Conservation (phyloP, 2,888 invertebrate genomes). For the Aphidius colemani region DNA sequence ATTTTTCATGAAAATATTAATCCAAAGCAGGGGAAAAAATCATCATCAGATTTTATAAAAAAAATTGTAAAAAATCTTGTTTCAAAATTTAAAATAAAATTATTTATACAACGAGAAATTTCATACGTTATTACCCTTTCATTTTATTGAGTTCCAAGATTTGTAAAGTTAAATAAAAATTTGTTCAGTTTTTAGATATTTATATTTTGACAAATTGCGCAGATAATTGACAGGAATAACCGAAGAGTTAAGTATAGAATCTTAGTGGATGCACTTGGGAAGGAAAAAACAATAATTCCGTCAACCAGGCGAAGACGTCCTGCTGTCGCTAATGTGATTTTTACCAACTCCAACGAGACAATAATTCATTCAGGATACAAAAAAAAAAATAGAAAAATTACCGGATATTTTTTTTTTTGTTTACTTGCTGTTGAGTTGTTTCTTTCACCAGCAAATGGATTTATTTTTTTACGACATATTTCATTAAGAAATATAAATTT, state of each 20-base stretch:
- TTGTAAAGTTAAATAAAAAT: constrained; percentile 4
- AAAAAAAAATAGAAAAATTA: constrained; percentile 5
- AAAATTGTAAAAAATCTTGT: too few relatives aligned
- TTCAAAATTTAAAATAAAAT: too few relatives aligned
- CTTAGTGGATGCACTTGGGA: constrained; percentile 26
- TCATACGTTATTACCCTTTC: too few relatives aligned
- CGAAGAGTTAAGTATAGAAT: constrained; percentile 16
- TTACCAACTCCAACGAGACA: background rate
- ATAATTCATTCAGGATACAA: background rate
- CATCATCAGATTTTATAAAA: too few relatives aligned
- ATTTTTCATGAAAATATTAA: too few relatives aligned
- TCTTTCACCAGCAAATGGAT: too few relatives aligned
- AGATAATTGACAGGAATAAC: constrained; percentile 18
- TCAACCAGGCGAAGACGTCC: constrained; percentile 33
- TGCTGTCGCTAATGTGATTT: constrained; percentile 13
- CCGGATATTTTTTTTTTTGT: constrained; percentile 1
- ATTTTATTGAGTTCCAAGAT: constrained; percentile 10
- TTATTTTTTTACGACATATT: too few relatives aligned
- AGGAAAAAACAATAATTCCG: constrained; percentile 42
- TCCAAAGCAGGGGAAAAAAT: too few relatives aligned
- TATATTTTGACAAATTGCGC: constrained; percentile 15
- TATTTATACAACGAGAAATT: too few relatives aligned
- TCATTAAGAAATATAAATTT: background rate
- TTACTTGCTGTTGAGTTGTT: background rate
- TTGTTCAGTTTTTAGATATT: background rate